Base-by-base conservation (phyloP, 2,113 vertebrate species). In the Silurus meridionalis region DNA sequence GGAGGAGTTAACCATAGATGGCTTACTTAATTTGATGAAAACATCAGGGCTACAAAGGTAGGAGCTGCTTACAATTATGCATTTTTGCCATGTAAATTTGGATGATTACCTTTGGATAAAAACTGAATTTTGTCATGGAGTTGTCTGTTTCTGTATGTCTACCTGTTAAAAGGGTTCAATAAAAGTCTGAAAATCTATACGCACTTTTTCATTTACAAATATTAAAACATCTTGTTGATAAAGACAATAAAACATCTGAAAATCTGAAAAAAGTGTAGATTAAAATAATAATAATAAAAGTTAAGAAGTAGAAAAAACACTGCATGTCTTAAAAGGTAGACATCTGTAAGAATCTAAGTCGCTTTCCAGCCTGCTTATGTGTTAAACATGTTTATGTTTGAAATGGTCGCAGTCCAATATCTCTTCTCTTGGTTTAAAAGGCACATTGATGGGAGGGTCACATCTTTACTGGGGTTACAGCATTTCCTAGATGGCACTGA, bases 11-110 rank as follows among this genome's bases (percentile, higher is more conserved):
- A 60, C 67, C 81, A 67, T 83, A 88, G 80, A 84, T 75, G 57
- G 28, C 61, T 25, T 89, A 89, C 88, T 58, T 86, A 88, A 88
- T 86, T 77, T 87, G 88, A 86, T 91, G 91, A 94, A 92, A 91
- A 88, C 93, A 88, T 88, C 93, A 93, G 91, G 91, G 91, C 92
- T 91, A 89, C 92, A 90, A 93, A 95, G 94, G 94, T 95, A 95
- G 95, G 95, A 94, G 88, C 48, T 81, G 88, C 92, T 92, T 90
- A 80, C 52, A 83, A 85, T 90, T 92, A 52, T 74, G 46, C 4
- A 84, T 92, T 92, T 15, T 72, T 91, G 60, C 8, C 74, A 17
- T 84, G 83, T 84, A 78, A 75, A 80, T 66, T 80, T 83, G 46
- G 11, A 77, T 55, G n/a, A 55, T 8, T 77, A 53, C 0, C 23